Conservation (phyloP, 2,888 invertebrate species). For the Yponomeuta evonymella region DNA sequence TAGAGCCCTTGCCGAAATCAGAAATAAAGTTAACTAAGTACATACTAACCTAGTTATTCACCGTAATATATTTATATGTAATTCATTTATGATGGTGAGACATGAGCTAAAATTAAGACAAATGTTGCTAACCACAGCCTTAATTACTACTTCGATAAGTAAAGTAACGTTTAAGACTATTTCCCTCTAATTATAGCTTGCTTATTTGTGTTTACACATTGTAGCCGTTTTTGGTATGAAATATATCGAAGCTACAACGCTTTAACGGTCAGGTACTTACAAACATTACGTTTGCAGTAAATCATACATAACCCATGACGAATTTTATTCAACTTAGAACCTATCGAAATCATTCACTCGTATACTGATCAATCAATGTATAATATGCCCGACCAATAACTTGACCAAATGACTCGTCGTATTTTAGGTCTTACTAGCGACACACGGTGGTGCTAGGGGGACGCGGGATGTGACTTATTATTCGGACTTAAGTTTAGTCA, state of each 20-base stretch:
- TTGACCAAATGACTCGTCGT: too few species aligned
- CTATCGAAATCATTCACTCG: neutral
- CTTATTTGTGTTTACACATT: neutral
- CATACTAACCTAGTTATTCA: too few species aligned
- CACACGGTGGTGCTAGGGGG: too few species aligned
- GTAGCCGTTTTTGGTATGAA: slow-evolving; percentile 6
- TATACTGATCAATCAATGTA: neutral
- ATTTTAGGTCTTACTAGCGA: too few species aligned
- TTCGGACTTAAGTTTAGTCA: too few species aligned
- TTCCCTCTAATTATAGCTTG: slow-evolving; percentile 1
- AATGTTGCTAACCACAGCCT: slow-evolving; percentile 4
- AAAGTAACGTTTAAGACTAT: neutral
- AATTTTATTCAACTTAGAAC: neutral
- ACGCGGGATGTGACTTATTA: too few species aligned
- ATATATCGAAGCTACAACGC: slow-evolving; percentile 3
- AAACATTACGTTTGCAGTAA: slow-evolving; percentile 6
- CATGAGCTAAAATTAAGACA: neutral
- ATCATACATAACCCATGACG: slow-evolving; percentile 1
- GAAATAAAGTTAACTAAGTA: too few species aligned
- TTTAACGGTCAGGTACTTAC: slow-evolving; percentile 14
- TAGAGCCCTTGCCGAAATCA: neutral
- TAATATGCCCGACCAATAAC: too few species aligned
- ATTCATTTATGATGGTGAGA: too few species aligned
- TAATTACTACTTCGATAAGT: too few species aligned
- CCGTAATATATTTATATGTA: too few species aligned